A percentile compares a stretch with the other conserved stretches of the same genome.
These are phyloP conservation scores for Grus americana DNA, from an alignment of 2,113 vertebrate genomes.

Conservation along the genomic window DNA sequence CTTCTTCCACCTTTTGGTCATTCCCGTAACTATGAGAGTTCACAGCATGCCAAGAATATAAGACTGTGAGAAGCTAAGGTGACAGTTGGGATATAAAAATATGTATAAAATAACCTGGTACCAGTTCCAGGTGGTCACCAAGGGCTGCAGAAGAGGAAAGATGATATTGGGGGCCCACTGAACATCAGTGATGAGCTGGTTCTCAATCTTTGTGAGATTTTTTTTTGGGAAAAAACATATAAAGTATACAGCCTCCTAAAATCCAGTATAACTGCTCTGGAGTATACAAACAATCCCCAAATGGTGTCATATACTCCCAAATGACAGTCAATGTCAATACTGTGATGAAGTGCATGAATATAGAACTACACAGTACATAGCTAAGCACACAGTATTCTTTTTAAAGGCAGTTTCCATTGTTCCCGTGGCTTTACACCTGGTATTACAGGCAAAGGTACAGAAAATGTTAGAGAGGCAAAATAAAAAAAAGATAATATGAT, in stretches of 20 bases:
- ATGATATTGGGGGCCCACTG: background rate
- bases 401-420: background rate
- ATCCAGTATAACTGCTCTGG: background rate
- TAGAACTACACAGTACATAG: rapidly evolving
- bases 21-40: background rate
- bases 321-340: background rate
- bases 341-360: background rate
- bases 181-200: background rate
- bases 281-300: background rate
- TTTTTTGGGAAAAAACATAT: background rate
- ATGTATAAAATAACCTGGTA: background rate
- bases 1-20: background rate
- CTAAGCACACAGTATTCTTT: background rate
- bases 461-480: rapidly evolving
- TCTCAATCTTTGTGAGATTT: background rate
- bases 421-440: background rate
- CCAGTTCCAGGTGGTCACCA: background rate
- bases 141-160: background rate
- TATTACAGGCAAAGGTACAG: background rate
- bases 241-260: background rate
- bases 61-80: background rate
- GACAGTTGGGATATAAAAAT: background rate
- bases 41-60: background rate
- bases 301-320: background rate
- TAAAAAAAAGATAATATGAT: background rate